These are phyloP conservation scores for Hydraecia micacea DNA, from an alignment of 2,888 invertebrate genomes.

Conservation along the genomic window DNA sequence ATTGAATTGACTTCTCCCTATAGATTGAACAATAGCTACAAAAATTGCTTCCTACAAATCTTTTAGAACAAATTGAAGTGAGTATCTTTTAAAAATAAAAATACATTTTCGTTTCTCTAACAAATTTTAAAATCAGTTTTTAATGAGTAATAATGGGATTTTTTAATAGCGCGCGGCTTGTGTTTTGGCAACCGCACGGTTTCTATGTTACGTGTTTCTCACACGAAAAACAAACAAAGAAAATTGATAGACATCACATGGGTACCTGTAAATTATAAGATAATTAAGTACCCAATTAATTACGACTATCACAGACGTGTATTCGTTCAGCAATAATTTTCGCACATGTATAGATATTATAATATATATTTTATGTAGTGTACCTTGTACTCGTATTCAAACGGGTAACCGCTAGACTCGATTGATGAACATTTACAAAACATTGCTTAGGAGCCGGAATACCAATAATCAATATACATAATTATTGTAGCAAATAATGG, in stretches of 20 bases:
- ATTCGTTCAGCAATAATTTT: conserved; percentile 69
- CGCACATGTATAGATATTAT: conserved; percentile 8
- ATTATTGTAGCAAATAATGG: conserved; percentile 12
- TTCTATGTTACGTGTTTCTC: conserved; percentile 36
- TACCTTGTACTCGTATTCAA: conserved; percentile 30
- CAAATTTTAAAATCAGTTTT: conserved; percentile 27
- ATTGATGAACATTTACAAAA: conserved; percentile 35
- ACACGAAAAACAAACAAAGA: conserved; percentile 44
- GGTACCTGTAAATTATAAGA: conserved; percentile 29
- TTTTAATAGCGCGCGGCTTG: conserved; percentile 16
- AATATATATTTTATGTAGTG: conserved; percentile 21
- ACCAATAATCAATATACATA: conserved; percentile 3
- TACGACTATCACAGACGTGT: conserved; percentile 51
- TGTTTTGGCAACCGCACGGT: conserved; percentile 55
- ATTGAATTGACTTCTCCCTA: neutral
- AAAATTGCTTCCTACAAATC: neutral
- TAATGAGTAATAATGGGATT: conserved; percentile 47
- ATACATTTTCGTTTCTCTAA: conserved; percentile 16
- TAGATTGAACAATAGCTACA: neutral
- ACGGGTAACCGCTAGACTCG: conserved; percentile 23
- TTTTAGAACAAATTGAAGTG: conserved; percentile 5
- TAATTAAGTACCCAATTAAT: conserved; percentile 34
- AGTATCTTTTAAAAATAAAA: conserved; percentile 35
- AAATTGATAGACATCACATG: conserved; percentile 53
- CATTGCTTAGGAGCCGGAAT: conserved; percentile 3